phyloP scores from a whole-genome alignment of 2,888 invertebrate species.

The Cheilosia urbana region DNA sequence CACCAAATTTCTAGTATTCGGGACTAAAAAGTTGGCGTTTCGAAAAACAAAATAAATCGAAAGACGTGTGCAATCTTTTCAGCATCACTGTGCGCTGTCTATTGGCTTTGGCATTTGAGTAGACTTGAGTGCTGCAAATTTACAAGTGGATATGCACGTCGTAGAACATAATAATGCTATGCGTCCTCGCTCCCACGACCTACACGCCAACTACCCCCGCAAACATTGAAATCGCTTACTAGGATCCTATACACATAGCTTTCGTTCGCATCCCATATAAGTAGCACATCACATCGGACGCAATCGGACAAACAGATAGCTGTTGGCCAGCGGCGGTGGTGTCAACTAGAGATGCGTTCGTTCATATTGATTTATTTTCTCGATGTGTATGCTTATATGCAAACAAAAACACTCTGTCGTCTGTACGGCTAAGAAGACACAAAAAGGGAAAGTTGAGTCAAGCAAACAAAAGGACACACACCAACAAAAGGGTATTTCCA shows the following conservation, averaged over 20 bases:
- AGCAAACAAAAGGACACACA: slow-evolving; percentile 10
- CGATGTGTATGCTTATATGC: slow-evolving; percentile 41
- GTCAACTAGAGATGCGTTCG: slow-evolving; percentile 33
- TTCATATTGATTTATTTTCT: slow-evolving; percentile 60
- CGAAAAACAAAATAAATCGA: neutral
- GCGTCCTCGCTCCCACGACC: slow-evolving; percentile 6
- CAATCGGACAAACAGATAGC: slow-evolving; percentile 38
- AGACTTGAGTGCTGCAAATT: slow-evolving; percentile 48
- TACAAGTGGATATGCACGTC: slow-evolving; percentile 51
- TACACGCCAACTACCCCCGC: slow-evolving; percentile 39
- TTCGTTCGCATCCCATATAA: slow-evolving; percentile 18
- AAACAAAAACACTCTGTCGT: neutral
- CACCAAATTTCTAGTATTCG: no score
- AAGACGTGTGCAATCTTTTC: slow-evolving; percentile 1
- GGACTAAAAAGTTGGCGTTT: no score
- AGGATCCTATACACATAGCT: slow-evolving; percentile 29
- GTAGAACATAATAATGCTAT: slow-evolving; percentile 47
- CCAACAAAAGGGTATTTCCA: neutral
- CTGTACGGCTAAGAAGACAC: slow-evolving; percentile 11
- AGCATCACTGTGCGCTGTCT: slow-evolving; percentile 26
- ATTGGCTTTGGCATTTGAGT: slow-evolving; percentile 4
- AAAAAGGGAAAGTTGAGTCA: slow-evolving; percentile 64
- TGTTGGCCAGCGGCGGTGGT: slow-evolving; percentile 15
- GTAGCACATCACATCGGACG: slow-evolving; percentile 8
- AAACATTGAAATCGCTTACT: slow-evolving; percentile 47